Percentiles rank a stretch among this genome's conserved stretches.
phyloP scores from a whole-genome alignment of 2,888 invertebrate genomes.

The Criorhina ranunculi region DNA sequence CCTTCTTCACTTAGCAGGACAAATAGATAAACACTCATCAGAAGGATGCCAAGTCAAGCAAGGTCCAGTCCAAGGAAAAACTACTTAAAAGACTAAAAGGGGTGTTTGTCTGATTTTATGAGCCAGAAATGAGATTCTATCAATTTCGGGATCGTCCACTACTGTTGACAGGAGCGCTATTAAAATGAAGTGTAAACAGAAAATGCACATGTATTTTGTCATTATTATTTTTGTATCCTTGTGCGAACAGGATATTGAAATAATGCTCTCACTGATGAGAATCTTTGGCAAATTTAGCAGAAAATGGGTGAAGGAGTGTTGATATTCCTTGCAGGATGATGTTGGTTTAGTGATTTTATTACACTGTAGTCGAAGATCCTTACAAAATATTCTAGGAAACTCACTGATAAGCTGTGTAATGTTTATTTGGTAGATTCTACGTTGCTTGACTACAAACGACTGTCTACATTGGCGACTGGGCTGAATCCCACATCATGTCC shows the following conservation, averaged over 20 bases:
- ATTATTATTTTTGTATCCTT: constrained; percentile 10
- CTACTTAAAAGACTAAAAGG: not conserved
- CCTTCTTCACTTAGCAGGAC: constrained; percentile 44
- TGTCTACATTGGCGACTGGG: no score
- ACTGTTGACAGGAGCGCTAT: constrained; percentile 4
- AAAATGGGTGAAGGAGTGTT: not conserved
- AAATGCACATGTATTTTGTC: constrained; percentile 1
- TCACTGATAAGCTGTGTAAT: no score
- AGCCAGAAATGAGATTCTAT: constrained; percentile 48
- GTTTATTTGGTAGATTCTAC: no score
- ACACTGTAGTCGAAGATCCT: no score
- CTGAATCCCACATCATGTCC: no score
- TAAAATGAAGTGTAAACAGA: constrained; percentile 57
- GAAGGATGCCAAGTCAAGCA: not conserved
- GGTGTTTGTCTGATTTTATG: constrained; percentile 47
- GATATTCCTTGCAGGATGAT: no score
- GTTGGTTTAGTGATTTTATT: no score
- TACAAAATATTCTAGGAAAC: no score
- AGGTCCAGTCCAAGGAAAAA: not conserved
- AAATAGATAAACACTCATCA: constrained; percentile 36
- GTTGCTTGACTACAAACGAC: no score
- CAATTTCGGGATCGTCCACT: constrained; percentile 14
- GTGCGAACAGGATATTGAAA: constrained; percentile 59
- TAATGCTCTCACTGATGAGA: constrained; percentile 46
- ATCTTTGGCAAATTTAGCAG: constrained; percentile 34